A percentile compares a stretch with the other conserved stretches of the same genome.
Conservation (phyloP, 2,113 vertebrate genomes). For the Myocastor coypus region DNA sequence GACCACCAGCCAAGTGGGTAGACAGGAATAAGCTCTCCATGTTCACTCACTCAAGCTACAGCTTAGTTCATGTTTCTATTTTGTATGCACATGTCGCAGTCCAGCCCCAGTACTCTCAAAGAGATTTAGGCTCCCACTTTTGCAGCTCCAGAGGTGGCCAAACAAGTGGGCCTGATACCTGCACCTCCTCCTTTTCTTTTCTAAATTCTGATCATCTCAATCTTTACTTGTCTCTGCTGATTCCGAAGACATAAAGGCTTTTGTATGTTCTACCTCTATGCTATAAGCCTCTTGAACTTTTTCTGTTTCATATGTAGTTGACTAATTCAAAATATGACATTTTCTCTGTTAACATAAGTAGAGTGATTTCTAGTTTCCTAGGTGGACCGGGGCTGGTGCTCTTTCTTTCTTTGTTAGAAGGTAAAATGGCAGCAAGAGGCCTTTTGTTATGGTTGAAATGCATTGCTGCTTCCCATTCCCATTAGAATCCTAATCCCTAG, state of each 20-base stretch:
- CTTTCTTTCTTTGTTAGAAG: neutral
- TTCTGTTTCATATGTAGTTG: neutral
- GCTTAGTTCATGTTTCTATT: no score
- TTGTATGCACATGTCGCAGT: neutral
- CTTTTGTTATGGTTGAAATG: neutral
- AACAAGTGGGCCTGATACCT: neutral
- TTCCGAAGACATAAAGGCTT: neutral
- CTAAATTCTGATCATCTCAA: neutral
- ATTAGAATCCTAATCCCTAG: neutral
- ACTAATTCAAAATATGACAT: neutral
- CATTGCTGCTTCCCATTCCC: neutral
- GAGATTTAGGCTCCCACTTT: neutral
- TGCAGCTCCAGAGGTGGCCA: neutral
- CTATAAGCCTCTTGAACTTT: neutral
- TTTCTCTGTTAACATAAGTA: neutral
- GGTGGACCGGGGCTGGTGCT: neutral
- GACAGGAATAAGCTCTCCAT: accelerated
- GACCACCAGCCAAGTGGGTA: accelerated
- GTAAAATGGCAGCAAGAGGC: neutral
- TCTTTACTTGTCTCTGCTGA: neutral
- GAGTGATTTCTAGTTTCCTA: neutral
- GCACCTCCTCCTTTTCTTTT: accelerated
- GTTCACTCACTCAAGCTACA: no score
- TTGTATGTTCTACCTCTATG: neutral
- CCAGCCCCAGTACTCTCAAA: neutral